Percentiles rank a stretch among this genome's conserved stretches.
phyloP scores from a whole-genome alignment of 2,797 vertebrate species.

The Karalla daura region DNA sequence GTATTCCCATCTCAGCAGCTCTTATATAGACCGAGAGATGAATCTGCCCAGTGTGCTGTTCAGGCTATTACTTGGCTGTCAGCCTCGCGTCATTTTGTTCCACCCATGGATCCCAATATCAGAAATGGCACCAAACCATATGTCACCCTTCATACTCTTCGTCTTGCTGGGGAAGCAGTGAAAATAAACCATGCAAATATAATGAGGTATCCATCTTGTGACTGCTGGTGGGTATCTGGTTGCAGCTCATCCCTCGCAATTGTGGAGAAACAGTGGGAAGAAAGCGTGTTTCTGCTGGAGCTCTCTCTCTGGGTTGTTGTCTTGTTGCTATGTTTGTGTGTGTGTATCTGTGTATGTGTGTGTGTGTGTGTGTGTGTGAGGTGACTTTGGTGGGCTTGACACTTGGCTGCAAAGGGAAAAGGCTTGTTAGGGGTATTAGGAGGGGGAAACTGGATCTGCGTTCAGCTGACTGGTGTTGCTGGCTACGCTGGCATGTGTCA shows the following conservation, averaged over 20 bases:
- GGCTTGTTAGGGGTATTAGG: constrained; percentile 84
- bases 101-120: constrained; percentile 29
- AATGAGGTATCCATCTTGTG: constrained; percentile 74
- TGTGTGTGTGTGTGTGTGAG: constrained; percentile 31
- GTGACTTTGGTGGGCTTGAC: constrained; percentile 82
- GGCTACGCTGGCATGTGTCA: constrained; percentile 74
- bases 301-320: constrained; percentile 10
- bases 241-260: constrained; percentile 43
- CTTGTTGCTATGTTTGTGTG: constrained; percentile 8
- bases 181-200: constrained; percentile 61
- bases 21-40: constrained; percentile 17
- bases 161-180: constrained; percentile 42
- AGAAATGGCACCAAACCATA: constrained; percentile 53
- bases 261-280: constrained; percentile 34
- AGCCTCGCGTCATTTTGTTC: constrained; percentile 40
- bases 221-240: constrained; percentile 48
- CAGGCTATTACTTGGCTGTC: constrained; percentile 46
- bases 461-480: constrained; percentile 76
- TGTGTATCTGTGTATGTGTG: background rate
- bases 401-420: constrained; percentile 77
- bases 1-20: constrained; percentile 7
- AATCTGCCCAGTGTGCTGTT: constrained; percentile 17
- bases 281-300: background rate
- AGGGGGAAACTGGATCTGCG: constrained; percentile 79
- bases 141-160: constrained; percentile 44